Conservation (phyloP, 2,888 invertebrate genomes). For the Melieria omissa region DNA sequence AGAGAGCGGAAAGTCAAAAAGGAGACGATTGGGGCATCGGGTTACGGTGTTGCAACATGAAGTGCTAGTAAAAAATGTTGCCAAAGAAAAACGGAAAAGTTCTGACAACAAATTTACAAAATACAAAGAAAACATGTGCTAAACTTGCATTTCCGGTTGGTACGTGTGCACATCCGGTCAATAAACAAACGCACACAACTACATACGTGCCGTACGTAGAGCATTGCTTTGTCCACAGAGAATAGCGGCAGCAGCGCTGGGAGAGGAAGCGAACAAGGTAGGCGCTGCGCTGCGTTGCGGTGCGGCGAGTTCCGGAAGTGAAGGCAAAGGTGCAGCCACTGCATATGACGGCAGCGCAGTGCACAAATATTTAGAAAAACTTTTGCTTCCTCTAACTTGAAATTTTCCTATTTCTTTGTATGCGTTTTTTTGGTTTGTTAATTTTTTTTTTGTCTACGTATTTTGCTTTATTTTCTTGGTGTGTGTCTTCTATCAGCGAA, state of each 20-base stretch:
- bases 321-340: neutral
- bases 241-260: neutral
- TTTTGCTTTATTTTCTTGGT: slow-evolving; percentile 7
- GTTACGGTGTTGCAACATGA: neutral
- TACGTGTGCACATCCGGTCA: slow-evolving; percentile 49
- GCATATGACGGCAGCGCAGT: slow-evolving; percentile 12
- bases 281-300: slow-evolving; percentile 10
- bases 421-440: slow-evolving; percentile 21
- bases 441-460: slow-evolving; percentile 20
- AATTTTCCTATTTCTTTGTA: slow-evolving; percentile 16
- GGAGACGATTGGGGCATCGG: too few species aligned
- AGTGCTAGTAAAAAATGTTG: slow-evolving; percentile 29
- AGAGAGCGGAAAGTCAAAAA: slow-evolving; percentile 8
- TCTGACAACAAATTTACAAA: slow-evolving; percentile 23
- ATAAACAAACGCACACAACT: slow-evolving; percentile 15
- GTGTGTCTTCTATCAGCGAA: neutral
- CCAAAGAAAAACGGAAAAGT: slow-evolving; percentile 39
- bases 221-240: neutral
- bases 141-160: slow-evolving; percentile 63
- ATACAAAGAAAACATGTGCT: slow-evolving; percentile 62
- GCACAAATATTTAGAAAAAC: slow-evolving; percentile 33
- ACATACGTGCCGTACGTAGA: neutral
- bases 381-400: slow-evolving; percentile 13
- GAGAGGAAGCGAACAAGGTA: neutral
- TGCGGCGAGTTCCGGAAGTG: slow-evolving; percentile 15